Evolutionary conservation across 2,888 invertebrate species (phyloP).

Genomic region (Bembecia ichneumoniformis): DNA sequence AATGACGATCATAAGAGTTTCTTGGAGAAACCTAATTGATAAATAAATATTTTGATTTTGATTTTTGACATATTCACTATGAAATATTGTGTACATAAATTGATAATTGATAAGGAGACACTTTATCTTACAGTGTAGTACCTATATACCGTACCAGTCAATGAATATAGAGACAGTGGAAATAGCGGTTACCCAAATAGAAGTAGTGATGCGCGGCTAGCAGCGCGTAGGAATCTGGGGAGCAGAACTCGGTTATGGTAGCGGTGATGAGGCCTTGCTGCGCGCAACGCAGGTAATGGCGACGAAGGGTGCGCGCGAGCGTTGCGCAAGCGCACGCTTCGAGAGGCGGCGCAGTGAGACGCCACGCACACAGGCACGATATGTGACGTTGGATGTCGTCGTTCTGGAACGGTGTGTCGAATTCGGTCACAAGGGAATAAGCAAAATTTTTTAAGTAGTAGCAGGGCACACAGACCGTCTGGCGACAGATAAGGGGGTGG

Average conservation of each 20-base stretch:
- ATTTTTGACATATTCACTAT: no score
- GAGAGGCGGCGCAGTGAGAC: slow-evolving; percentile 78
- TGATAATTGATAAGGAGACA: background rate
- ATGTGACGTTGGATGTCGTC: slow-evolving; percentile 88
- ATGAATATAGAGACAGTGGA: no score
- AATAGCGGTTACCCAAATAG: slow-evolving; percentile 44
- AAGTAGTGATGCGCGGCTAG: slow-evolving; percentile 82
- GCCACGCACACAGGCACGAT: slow-evolving; percentile 81
- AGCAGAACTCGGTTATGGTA: slow-evolving; percentile 79
- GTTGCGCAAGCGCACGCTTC: slow-evolving; percentile 66
- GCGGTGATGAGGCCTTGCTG: slow-evolving; percentile 62
- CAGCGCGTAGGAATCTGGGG: slow-evolving; percentile 85
- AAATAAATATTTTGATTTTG: no score
- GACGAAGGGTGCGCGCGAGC: slow-evolving; percentile 74
- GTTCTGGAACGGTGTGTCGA: slow-evolving; percentile 42
- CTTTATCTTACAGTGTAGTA: background rate
- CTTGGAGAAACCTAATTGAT: no score
- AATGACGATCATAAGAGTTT: no score
- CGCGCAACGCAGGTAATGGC: slow-evolving; percentile 75
- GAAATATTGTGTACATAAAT: background rate
- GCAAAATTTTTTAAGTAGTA: no score
- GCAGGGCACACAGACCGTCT: no score
- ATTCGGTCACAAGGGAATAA: no score
- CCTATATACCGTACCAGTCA: no score
- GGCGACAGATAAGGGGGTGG: no score